These are phyloP conservation scores for Ennomos quercinarius DNA, from an alignment of 2,888 invertebrate genomes.

Conservation along the genomic window DNA sequence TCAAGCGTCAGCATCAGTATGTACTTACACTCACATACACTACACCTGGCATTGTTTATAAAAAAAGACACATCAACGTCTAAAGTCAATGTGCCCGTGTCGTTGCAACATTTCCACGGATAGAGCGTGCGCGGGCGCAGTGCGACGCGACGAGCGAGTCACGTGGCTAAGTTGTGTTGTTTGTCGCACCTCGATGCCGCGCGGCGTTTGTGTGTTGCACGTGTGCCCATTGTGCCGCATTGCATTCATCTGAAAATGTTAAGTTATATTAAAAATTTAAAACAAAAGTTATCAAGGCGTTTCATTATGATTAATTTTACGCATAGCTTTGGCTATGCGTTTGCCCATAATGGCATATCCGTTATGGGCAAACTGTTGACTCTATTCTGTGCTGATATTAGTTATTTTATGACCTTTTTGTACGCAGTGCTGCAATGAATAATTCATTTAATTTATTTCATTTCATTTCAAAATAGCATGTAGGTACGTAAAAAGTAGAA, in stretches of 20 bases:
- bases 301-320: background rate
- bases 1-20: no score
- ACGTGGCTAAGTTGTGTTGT: slow-evolving; percentile 75
- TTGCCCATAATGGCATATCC: no score
- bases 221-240: slow-evolving; percentile 67
- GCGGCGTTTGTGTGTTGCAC: slow-evolving; percentile 48
- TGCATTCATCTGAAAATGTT: slow-evolving; percentile 64
- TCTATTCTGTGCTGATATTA: no score
- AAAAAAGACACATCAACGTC: slow-evolving; percentile 51
- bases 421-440: no score
- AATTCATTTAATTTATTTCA: no score
- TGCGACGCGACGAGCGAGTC: slow-evolving; percentile 73
- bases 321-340: no score
- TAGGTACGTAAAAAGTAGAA: no score
- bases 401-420: no score
- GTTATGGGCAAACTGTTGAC: no score
- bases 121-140: slow-evolving; percentile 73
- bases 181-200: slow-evolving; percentile 63
- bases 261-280: background rate
- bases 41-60: no score
- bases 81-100: slow-evolving; percentile 74
- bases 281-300: background rate
- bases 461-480: no score
- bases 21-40: no score
- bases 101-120: slow-evolving; percentile 75